Base-by-base conservation (phyloP, 2,113 vertebrate genomes). In the Callionymus lyra region DNA sequence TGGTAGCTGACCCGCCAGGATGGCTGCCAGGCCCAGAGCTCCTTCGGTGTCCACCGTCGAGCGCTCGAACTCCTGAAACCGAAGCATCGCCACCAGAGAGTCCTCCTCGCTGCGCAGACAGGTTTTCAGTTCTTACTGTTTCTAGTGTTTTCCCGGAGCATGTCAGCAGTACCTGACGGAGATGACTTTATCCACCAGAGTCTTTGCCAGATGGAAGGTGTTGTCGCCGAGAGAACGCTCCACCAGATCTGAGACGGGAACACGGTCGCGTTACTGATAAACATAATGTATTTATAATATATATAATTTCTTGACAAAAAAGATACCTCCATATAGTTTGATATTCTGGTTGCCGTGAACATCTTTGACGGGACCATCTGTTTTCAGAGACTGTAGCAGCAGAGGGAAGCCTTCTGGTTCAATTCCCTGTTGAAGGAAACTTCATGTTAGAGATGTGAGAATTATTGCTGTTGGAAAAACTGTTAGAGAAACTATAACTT, bases 151-250 rank as follows among this genome's bases (percentile, higher is more conserved):
- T n/a, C n/a, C n/a, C n/a, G n/a, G n/a, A n/a, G n/a, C n/a, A n/a
- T n/a, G n/a, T n/a, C n/a, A n/a, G n/a, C n/a, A n/a, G 31, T 82
- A 94, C 91, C 87, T 89, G 55, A 94, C 89, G 41, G 89, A 64
- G 55, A 94, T 70, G 52, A 92, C 80, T 75, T 87, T 89, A 63
- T 93, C 87, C 31, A 92, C 87, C 11, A 85, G 80, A 63, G 86
- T 90, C 69, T 89, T 90, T 21, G 87, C 82, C 67, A 90, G 60
- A 39, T 89, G 84, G 50, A 90, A 87, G 45, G 86, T 84, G 53
- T 88, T 85, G 18, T 53, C 72, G 34, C 87, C 88, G 59, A 91
- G 86, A 2, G 87, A 84, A 38, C 73, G 76, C 38, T 83, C 87
- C 6, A 83, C 82, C 11, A 92, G 74, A 78, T 91, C 91, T 94